Conservation (phyloP, 2,888 invertebrate species). For the Mylabris sibirica region DNA sequence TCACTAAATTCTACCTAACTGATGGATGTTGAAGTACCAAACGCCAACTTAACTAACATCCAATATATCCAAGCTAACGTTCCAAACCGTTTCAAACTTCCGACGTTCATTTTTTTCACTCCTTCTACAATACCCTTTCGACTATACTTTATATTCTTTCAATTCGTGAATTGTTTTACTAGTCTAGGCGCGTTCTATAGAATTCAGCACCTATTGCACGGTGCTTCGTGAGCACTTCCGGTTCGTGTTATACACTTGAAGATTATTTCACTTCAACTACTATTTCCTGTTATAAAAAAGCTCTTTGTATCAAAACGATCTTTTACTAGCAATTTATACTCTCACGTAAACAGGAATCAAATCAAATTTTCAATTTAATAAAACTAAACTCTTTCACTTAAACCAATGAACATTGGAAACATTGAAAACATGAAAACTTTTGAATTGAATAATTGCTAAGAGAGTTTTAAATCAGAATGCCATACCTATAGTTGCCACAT, state of each 20-base stretch:
- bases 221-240: constrained; percentile 48
- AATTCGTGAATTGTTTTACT: constrained; percentile 54
- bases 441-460: constrained; percentile 25
- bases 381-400: background rate
- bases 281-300: constrained; percentile 11
- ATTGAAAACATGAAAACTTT: background rate
- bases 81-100: constrained; percentile 15
- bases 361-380: constrained; percentile 3
- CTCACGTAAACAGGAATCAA: constrained; percentile 4
- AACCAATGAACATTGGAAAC: background rate
- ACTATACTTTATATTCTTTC: constrained; percentile 49
- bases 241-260: constrained; percentile 50
- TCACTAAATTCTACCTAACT: constrained; percentile 43
- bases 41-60: constrained; percentile 28
- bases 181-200: constrained; percentile 52
- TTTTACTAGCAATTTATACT: background rate
- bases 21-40: constrained; percentile 42
- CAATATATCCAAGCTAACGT: constrained; percentile 23
- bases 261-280: constrained; percentile 46
- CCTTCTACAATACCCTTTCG: constrained; percentile 32
- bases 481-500: constrained; percentile 16
- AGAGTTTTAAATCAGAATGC: constrained; percentile 8
- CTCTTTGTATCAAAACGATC: constrained; percentile 8
- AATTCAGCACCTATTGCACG: constrained; percentile 53
- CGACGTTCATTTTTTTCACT: constrained; percentile 20